A percentile compares a stretch with the other conserved stretches of the same genome.
These are phyloP conservation scores for Piscicola geometra DNA, from an alignment of 2,888 invertebrate genomes.

Conservation along the genomic window DNA sequence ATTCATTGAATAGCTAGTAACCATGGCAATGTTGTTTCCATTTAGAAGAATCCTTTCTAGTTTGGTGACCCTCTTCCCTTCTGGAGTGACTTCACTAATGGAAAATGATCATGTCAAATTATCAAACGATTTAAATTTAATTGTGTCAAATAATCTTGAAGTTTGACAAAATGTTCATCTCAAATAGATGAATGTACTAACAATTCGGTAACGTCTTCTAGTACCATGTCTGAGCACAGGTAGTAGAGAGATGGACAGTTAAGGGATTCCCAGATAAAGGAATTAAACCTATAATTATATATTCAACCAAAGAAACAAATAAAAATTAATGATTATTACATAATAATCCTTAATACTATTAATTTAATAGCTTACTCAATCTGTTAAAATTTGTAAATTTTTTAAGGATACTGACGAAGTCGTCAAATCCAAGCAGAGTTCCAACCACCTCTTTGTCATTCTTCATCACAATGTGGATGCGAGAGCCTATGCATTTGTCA, in stretches of 20 bases:
- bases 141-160: neutral
- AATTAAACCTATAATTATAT: too few relatives aligned
- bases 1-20: slow-evolving; percentile 55
- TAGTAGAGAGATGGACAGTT: neutral
- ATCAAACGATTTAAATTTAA: neutral
- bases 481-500: slow-evolving; percentile 97
- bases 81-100: slow-evolving; percentile 81
- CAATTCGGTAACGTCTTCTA: slow-evolving; percentile 95
- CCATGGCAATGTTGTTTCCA: slow-evolving; percentile 99
- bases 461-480: slow-evolving; percentile 99
- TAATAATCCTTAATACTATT: neutral
- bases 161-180: too few relatives aligned
- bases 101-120: slow-evolving; percentile 19
- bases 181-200: too few relatives aligned
- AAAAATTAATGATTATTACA: neutral
- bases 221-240: slow-evolving; percentile 70
- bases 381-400: neutral
- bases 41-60: slow-evolving; percentile 94
- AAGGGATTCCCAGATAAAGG: too few relatives aligned
- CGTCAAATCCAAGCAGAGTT: slow-evolving; percentile 91
- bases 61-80: slow-evolving; percentile 83
- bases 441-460: slow-evolving; percentile 99
- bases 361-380: neutral
- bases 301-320: neutral
- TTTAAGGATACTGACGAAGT: slow-evolving; percentile 73